Base-by-base conservation (phyloP, 2,113 vertebrate species). In the Zosterops borbonicus region DNA sequence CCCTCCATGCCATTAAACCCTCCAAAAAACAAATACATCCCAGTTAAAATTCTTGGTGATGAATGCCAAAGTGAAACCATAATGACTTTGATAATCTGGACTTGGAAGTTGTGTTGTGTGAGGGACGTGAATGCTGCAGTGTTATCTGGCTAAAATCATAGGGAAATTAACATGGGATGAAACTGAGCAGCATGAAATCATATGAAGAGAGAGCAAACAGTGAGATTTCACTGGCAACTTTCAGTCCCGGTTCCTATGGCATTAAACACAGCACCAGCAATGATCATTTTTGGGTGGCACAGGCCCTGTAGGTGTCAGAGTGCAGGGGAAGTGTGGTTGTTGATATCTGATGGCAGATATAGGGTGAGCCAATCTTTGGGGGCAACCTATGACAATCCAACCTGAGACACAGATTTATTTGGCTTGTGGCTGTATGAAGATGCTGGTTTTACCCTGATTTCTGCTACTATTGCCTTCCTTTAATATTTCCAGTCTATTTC, bases 41-140 rank as follows among this genome's bases (percentile, higher is more conserved):
- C 73, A 60, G 58, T 96, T 92, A 89, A 94, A 91, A 41, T 92
- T 87, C 68, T 91, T 96, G 86, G 47, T 8, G 29, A 82, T 89
- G 75, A 92, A 75, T 87, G 55, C 52, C 42, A 27, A 60, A 39
- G 35, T 75, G 69, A 84, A 47, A 55, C 46, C 39, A 73, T 69
- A 53, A 4, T 56, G 55, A 92, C 73, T 92, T 77, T 59, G 70
- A 41, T 17, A 86, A 85, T 69, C 69, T 77, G 74, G 69, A 71
- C 49, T 90, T 85, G 52, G 73, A 65, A 83, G 39, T 69, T 89
- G 59, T 79, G 37, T 69, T 88, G 46, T 69, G 39, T n/a, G 39
- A 92, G 81, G 64, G 85, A 42, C 31, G 46, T 41, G 60, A 84
- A 35, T 74, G 20, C 16, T 14, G 28, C 4, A 8, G 49, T 7